phyloP scores from a whole-genome alignment of 2,888 invertebrate species.

The Pheosia tremula region DNA sequence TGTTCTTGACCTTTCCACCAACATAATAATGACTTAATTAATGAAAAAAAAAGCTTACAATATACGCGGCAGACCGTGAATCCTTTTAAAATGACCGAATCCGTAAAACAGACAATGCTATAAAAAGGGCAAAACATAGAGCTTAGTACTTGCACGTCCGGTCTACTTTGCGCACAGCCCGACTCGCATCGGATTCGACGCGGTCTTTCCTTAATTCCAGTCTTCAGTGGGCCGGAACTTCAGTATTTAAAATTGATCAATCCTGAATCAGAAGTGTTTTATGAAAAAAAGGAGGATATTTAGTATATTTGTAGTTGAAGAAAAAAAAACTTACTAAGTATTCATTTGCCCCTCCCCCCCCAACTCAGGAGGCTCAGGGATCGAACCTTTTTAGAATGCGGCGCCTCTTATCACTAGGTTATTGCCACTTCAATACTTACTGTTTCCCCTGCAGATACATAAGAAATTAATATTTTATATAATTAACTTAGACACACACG shows the following conservation, averaged over 20 bases:
- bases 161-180: conserved; percentile 23
- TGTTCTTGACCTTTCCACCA: background rate
- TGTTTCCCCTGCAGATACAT: too few relatives aligned
- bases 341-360: too few relatives aligned
- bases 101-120: conserved; percentile 35
- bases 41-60: background rate
- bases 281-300: background rate
- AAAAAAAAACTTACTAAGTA: too few relatives aligned
- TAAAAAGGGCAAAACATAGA: conserved; percentile 23
- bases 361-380: too few relatives aligned
- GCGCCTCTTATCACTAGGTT: too few relatives aligned
- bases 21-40: background rate
- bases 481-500: background rate
- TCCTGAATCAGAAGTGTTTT: background rate
- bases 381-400: too few relatives aligned
- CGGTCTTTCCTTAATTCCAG: conserved; percentile 17
- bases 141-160: conserved; percentile 35
- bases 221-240: background rate
- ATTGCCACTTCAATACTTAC: too few relatives aligned
- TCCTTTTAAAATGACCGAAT: conserved; percentile 44
- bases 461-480: background rate
- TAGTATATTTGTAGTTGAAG: too few relatives aligned
- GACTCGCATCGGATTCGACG: conserved; percentile 19
- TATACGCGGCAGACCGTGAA: conserved; percentile 47
- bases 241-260: background rate